Evolutionary conservation across 2,888 invertebrate genomes (phyloP).

Genomic region (Mythimna loreyi): DNA sequence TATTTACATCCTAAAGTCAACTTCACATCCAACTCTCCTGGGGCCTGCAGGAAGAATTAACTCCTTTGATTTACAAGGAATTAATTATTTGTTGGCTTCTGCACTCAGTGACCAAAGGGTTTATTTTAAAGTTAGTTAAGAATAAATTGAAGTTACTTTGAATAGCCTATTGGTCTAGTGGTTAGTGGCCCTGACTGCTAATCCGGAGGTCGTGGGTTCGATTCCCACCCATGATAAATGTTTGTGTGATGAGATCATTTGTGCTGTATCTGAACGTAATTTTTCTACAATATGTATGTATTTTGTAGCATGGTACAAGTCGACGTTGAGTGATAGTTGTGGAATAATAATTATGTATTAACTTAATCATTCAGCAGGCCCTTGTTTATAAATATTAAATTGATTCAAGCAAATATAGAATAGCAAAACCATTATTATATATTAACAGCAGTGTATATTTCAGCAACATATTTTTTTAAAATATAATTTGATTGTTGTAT

Average conservation of each 20-base stretch:
- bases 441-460: not conserved
- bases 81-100: constrained; percentile 41
- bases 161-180: too few relatives aligned
- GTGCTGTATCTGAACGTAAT: too few relatives aligned
- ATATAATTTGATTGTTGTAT: not conserved
- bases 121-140: constrained; percentile 14
- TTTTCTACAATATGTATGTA: too few relatives aligned
- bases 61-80: constrained; percentile 37
- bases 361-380: not conserved
- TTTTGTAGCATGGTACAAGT: too few relatives aligned
- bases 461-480: not conserved
- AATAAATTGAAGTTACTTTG: too few relatives aligned
- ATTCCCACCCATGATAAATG: too few relatives aligned
- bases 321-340: too few relatives aligned
- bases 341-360: too few relatives aligned
- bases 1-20: constrained; percentile 58
- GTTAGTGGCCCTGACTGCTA: too few relatives aligned
- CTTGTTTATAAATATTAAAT: not conserved
- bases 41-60: constrained; percentile 19
- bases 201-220: too few relatives aligned
- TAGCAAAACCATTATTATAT: too few relatives aligned
- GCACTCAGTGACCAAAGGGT: not conserved
- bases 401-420: not conserved
- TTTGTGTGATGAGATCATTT: too few relatives aligned
- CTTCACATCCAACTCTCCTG: constrained; percentile 17